Conservation (phyloP, 2,888 invertebrate genomes). For the Trichogramma evanescens region DNA sequence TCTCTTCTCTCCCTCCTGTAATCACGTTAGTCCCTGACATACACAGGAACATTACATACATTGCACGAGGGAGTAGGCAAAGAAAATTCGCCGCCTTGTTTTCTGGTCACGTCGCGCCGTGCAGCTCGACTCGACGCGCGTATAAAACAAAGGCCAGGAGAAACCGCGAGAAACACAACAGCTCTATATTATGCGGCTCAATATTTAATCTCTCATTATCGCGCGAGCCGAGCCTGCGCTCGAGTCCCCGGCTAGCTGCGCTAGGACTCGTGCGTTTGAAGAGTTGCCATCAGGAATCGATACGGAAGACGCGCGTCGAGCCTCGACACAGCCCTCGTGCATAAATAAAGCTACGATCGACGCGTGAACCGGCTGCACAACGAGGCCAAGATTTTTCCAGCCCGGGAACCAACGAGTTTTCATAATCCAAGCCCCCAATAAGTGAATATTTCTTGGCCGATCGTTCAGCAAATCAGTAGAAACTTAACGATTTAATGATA, state of each 20-base stretch:
- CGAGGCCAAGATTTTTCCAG: too few species aligned
- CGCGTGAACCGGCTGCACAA: too few species aligned
- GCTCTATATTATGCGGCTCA: slow-evolving; percentile 36
- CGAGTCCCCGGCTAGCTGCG: slow-evolving; percentile 10
- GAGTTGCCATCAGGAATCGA: too few species aligned
- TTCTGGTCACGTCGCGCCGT: slow-evolving; percentile 46
- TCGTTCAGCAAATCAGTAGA: too few species aligned
- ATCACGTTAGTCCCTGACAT: slow-evolving; percentile 35
- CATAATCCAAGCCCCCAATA: too few species aligned
- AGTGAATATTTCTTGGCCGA: too few species aligned
- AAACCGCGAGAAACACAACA: slow-evolving; percentile 1
- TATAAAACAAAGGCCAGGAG: slow-evolving; percentile 7
- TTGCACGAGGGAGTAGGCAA: neutral
- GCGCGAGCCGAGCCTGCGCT: slow-evolving; percentile 4
- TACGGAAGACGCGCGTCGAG: too few species aligned
- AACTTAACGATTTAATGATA: too few species aligned
- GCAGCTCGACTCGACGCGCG: too few species aligned
- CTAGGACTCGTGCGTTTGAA: slow-evolving; percentile 40
- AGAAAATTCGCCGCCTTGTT: slow-evolving; percentile 36
- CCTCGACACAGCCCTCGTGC: too few species aligned
- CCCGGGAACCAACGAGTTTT: too few species aligned
- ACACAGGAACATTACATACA: neutral
- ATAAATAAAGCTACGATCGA: too few species aligned
- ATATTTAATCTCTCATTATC: slow-evolving; percentile 48
- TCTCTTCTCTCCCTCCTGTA: slow-evolving; percentile 23